A percentile compares a stretch with the other conserved stretches of the same genome.
These are phyloP conservation scores for Malacoraja senta DNA, from an alignment of 2,797 vertebrate genomes.

Conservation along the genomic window DNA sequence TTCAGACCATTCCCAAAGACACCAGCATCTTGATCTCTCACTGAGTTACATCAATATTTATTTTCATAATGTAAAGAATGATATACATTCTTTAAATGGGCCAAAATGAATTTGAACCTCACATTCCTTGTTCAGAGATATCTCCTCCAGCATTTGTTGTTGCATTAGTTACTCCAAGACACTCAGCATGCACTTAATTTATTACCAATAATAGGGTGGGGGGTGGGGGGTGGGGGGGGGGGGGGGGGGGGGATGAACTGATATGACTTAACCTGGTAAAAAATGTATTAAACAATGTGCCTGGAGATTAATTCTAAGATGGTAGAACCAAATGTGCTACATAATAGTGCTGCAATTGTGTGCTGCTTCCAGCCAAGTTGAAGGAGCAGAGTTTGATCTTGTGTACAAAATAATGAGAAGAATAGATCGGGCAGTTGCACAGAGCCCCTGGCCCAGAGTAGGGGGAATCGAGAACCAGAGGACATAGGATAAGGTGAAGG, in stretches of 20 bases:
- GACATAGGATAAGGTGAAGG: too few relatives aligned
- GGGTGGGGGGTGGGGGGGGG: too few relatives aligned
- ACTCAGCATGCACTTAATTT: background rate
- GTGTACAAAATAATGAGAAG: too few relatives aligned
- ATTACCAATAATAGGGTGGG: background rate
- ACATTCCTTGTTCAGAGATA: background rate
- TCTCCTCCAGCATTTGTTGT: background rate
- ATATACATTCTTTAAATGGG: background rate
- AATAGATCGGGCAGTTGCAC: too few relatives aligned
- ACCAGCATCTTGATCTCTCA: background rate
- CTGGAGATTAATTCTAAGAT: too few relatives aligned
- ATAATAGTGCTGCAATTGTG: too few relatives aligned
- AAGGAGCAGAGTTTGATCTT: too few relatives aligned
- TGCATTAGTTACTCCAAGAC: background rate
- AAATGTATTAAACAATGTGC: background rate
- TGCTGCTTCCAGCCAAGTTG: too few relatives aligned
- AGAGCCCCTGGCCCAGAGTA: too few relatives aligned
- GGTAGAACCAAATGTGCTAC: too few relatives aligned
- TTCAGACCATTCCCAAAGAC: background rate
- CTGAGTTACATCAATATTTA: background rate
- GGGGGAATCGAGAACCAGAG: too few relatives aligned
- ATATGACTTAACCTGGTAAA: background rate
- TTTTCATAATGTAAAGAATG: background rate
- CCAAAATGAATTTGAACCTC: background rate
- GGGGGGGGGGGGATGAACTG: background rate